These are phyloP conservation scores for Cyphomyrmex costatus DNA, from an alignment of 1,140 invertebrate species.

Conservation along the genomic window DNA sequence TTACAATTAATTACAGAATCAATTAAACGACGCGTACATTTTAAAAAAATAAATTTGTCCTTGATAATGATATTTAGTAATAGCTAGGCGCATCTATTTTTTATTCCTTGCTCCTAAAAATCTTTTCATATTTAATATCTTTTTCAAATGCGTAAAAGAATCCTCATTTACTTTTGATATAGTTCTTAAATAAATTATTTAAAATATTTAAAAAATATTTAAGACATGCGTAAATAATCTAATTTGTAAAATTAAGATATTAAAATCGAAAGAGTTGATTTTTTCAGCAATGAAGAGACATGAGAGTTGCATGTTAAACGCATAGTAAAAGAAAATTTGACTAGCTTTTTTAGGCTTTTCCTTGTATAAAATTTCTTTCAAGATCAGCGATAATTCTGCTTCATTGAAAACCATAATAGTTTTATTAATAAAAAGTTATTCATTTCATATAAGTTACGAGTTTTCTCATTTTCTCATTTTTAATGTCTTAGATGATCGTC, in stretches of 20 bases:
- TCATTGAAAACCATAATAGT: background rate
- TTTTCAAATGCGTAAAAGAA: background rate
- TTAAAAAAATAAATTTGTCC: slow-evolving; percentile 17
- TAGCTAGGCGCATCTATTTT: slow-evolving; percentile 13
- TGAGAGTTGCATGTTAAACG: background rate
- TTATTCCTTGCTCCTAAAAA: background rate
- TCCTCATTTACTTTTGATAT: background rate
- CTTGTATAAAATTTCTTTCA: background rate
- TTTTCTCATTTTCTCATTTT: background rate
- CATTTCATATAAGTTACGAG: background rate
- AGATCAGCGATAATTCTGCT: background rate
- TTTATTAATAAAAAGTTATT: slow-evolving; percentile 16
- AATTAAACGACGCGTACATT: slow-evolving; percentile 25
- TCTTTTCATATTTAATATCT: background rate
- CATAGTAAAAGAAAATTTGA: background rate
- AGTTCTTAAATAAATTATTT: slow-evolving; percentile 7
- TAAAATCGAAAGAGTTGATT: background rate
- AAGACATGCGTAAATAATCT: background rate
- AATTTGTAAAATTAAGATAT: background rate
- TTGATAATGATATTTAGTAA: slow-evolving; percentile 11
- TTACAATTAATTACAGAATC: slow-evolving; percentile 11
- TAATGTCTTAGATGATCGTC: slow-evolving; percentile 4
- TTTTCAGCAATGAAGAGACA: background rate
- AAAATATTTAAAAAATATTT: background rate
- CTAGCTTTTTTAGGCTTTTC: background rate